Conservation (phyloP, 1,140 invertebrate genomes). For the Zaprionus inermis region DNA sequence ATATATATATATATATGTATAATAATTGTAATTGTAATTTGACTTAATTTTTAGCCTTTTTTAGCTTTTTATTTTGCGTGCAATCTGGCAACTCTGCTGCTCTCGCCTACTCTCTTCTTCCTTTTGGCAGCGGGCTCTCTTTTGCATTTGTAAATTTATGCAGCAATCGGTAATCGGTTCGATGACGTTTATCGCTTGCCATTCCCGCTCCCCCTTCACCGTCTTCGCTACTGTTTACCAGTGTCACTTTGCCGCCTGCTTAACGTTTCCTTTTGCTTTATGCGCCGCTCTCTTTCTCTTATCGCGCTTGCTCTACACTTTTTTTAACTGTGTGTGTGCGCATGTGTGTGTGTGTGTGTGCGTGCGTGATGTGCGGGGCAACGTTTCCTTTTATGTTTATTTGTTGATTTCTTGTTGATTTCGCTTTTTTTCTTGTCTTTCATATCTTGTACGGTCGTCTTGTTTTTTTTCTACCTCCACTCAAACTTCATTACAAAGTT, state of each 20-base stretch:
- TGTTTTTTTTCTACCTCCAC: constrained; percentile 33
- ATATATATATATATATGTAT: no score
- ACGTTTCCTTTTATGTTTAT: constrained; percentile 81
- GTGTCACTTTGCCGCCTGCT: constrained; percentile 10
- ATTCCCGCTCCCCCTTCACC: constrained; percentile 36
- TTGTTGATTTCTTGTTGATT: constrained; percentile 77
- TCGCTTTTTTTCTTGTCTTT: constrained; percentile 65
- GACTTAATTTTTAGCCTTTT: not conserved
- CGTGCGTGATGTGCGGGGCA: constrained; percentile 49
- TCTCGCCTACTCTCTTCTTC: constrained; percentile 39
- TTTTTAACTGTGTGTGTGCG: constrained; percentile 39
- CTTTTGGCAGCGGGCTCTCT: constrained; percentile 61
- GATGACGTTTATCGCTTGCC: constrained; percentile 78
- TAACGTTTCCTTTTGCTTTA: constrained; percentile 50
- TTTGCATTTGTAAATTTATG: constrained; percentile 81
- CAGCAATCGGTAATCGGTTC: constrained; percentile 77
- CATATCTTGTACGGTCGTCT: constrained; percentile 14
- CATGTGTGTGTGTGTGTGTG: constrained; percentile 44
- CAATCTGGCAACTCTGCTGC: constrained; percentile 2
- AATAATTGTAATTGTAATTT: not conserved
- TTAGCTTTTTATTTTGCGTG: not conserved
- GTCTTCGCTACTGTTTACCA: constrained; percentile 16
- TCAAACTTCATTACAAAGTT: constrained; percentile 66
- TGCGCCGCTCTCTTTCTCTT: constrained; percentile 61
- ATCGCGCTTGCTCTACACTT: constrained; percentile 57